Evolutionary conservation across 92 coral and sea anemone species (phyloP).

Genomic region (Actinostola sp.): DNA sequence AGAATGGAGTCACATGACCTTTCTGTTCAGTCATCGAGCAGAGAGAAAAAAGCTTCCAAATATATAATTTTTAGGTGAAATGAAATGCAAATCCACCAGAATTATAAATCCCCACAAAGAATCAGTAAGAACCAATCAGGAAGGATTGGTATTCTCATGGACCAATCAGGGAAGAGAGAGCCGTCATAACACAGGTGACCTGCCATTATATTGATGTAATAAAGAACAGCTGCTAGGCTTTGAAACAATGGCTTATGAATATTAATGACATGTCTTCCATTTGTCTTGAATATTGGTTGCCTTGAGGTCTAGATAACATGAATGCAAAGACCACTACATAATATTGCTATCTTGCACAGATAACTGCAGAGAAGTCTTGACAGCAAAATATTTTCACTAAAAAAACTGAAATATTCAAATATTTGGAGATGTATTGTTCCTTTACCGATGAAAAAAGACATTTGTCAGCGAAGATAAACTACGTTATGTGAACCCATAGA

Average conservation of each 20-base stretch:
- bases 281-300: slow-evolving; percentile 39
- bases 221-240: slow-evolving; percentile 76
- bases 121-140: slow-evolving; percentile 72
- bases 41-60: slow-evolving; percentile 31
- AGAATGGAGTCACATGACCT: slow-evolving; percentile 69
- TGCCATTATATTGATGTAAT: slow-evolving; percentile 61
- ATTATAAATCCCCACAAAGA: slow-evolving; percentile 56
- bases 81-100: slow-evolving; percentile 77
- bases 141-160: slow-evolving; percentile 13
- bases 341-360: too few relatives aligned
- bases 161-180: slow-evolving; percentile 73
- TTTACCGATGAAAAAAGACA: too few relatives aligned
- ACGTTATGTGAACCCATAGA: too few relatives aligned
- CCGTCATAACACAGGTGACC: slow-evolving; percentile 72
- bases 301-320: too few relatives aligned
- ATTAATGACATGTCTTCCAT: slow-evolving; percentile 58
- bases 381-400: too few relatives aligned
- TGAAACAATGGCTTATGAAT: slow-evolving; percentile 63
- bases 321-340: too few relatives aligned
- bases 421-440: too few relatives aligned
- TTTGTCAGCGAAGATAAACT: too few relatives aligned
- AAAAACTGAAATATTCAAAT: too few relatives aligned
- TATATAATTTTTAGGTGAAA: slow-evolving; percentile 37
- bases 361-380: too few relatives aligned
- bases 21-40: slow-evolving; percentile 21